These are phyloP conservation scores for Circaetus gallicus DNA, from an alignment of 2,113 vertebrate species.

Conservation along the genomic window DNA sequence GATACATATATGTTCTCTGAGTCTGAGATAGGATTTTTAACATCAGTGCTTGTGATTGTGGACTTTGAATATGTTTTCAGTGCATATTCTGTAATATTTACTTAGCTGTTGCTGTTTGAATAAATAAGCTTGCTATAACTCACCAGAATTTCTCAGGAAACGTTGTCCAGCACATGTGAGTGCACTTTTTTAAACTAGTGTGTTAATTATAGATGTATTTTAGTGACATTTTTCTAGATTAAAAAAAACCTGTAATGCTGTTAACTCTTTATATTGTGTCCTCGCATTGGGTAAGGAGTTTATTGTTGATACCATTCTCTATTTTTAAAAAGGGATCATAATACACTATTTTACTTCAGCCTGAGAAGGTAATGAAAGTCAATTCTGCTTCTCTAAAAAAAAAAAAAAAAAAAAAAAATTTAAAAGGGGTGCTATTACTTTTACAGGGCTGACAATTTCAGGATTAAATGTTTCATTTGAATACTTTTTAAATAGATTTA, in stretches of 20 bases:
- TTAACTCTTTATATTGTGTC: neutral
- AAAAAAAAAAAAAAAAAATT: neutral
- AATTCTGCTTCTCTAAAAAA: neutral
- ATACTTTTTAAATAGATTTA: neutral
- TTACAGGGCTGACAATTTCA: neutral
- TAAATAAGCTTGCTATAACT: neutral
- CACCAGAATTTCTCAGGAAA: neutral
- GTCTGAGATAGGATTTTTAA: neutral
- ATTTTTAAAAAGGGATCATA: neutral
- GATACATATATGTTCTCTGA: neutral
- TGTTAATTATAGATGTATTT: neutral
- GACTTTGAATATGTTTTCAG: neutral
- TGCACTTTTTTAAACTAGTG: neutral
- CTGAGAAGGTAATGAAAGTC: neutral
- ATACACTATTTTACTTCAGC: neutral
- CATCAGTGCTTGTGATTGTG: neutral
- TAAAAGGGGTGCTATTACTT: neutral
- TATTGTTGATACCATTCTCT: neutral
- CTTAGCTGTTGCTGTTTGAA: neutral
- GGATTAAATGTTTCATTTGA: neutral
- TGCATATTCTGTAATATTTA: neutral
- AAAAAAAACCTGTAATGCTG: neutral
- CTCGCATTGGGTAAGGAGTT: neutral
- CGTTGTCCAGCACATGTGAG: neutral
- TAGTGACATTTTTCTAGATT: neutral